phyloP scores from a whole-genome alignment of 2,888 invertebrate species.

The Leptothorax acervorum region DNA sequence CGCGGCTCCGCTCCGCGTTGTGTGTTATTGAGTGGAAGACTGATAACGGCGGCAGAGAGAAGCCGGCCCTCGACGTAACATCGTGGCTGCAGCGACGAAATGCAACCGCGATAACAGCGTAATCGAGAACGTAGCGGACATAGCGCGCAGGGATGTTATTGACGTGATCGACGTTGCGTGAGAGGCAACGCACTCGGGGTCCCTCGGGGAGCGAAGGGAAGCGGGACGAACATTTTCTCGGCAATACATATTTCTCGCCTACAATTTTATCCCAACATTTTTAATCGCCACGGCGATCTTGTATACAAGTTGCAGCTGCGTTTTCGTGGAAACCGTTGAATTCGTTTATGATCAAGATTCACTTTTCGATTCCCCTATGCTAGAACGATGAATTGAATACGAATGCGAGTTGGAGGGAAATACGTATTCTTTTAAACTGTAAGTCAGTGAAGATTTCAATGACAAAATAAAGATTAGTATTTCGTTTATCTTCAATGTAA shows the following conservation, averaged over 20 bases:
- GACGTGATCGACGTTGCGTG: slow-evolving; percentile 43
- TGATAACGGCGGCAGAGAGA: slow-evolving; percentile 65
- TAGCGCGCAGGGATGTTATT: slow-evolving; percentile 43
- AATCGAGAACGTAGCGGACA: slow-evolving; percentile 62
- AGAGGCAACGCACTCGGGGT: background rate
- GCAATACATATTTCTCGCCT: background rate
- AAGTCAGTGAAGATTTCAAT: background rate
- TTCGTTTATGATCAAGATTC: background rate
- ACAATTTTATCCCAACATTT: slow-evolving; percentile 14
- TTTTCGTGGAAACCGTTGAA: background rate
- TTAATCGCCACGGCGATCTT: slow-evolving; percentile 40
- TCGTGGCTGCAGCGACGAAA: slow-evolving; percentile 56
- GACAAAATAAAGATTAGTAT: background rate
- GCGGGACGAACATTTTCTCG: slow-evolving; percentile 26
- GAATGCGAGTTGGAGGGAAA: background rate
- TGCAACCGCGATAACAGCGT: slow-evolving; percentile 64
- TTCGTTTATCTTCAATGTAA: background rate
- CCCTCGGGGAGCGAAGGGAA: background rate
- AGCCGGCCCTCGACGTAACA: slow-evolving; percentile 29
- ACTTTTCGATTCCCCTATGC: background rate
- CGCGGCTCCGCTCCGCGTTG: slow-evolving; percentile 37
- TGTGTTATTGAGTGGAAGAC: slow-evolving; percentile 72
- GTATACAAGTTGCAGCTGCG: background rate
- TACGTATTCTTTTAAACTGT: background rate
- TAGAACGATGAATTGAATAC: background rate